A percentile compares a stretch with the other conserved stretches of the same genome.
Conservation (phyloP, 1,140 invertebrate genomes). For the Cephus cinctus region DNA sequence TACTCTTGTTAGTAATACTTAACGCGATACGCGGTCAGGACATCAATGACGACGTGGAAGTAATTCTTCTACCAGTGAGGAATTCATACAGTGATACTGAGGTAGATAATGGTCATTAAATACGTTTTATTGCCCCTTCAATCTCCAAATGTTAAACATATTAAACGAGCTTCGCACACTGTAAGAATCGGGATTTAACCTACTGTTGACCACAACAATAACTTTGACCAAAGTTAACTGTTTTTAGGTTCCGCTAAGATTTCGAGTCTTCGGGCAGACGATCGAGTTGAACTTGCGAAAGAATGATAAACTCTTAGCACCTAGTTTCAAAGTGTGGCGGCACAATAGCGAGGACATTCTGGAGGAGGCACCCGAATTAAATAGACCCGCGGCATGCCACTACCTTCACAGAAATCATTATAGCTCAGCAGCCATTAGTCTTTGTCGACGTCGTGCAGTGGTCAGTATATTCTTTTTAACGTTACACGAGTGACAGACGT, state of each 20-base stretch:
- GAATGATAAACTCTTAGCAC: slow-evolving; percentile 53
- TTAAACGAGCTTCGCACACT: too few relatives aligned
- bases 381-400: slow-evolving; percentile 47
- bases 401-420: slow-evolving; percentile 53
- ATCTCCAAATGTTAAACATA: too few relatives aligned
- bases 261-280: slow-evolving; percentile 40
- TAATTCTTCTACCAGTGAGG: slow-evolving; percentile 26
- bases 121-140: too few relatives aligned
- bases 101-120: slow-evolving; percentile 20
- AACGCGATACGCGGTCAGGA: neutral
- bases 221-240: neutral
- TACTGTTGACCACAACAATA: too few relatives aligned
- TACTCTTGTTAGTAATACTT: neutral
- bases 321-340: slow-evolving; percentile 53
- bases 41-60: slow-evolving; percentile 10
- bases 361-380: slow-evolving; percentile 30
- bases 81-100: slow-evolving; percentile 14
- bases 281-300: slow-evolving; percentile 50
- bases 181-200: too few relatives aligned
- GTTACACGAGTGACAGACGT: neutral
- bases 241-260: slow-evolving; percentile 42
- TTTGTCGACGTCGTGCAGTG: slow-evolving; percentile 51
- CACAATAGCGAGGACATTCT: slow-evolving; percentile 30
- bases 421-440: slow-evolving; percentile 56
- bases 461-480: slow-evolving; percentile 39